Conservation (phyloP, 2,888 invertebrate species). For the Melipona beecheii region DNA sequence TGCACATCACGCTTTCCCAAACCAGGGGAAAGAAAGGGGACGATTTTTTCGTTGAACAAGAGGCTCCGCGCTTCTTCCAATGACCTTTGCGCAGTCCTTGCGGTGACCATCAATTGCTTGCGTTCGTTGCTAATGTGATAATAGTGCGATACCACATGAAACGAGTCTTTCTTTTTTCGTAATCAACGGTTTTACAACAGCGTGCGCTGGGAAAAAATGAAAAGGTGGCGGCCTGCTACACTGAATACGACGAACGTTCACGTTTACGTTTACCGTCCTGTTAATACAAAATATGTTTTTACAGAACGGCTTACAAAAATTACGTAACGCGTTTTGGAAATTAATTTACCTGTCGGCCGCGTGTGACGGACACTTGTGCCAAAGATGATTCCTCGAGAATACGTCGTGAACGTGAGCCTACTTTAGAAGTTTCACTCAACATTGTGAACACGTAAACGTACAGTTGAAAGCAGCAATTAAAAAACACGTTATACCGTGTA, state of each 20-base stretch:
- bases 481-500: no score
- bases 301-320: constrained; percentile 17
- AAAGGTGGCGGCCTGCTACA: constrained; percentile 3
- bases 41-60: background rate
- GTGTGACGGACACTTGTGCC: constrained; percentile 44
- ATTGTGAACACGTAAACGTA: background rate
- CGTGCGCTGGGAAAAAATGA: constrained; percentile 27
- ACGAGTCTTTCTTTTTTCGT: constrained; percentile 35
- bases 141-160: constrained; percentile 37
- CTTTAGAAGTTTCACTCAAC: background rate
- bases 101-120: constrained; percentile 45
- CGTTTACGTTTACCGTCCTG: background rate
- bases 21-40: no score
- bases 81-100: constrained; percentile 48
- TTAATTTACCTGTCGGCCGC: constrained; percentile 45
- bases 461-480: no score
- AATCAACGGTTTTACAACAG: constrained; percentile 36
- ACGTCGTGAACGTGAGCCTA: constrained; percentile 31
- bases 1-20: no score
- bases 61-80: constrained; percentile 22
- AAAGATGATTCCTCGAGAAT: constrained; percentile 34
- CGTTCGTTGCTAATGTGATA: constrained; percentile 55
- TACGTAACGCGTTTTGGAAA: constrained; percentile 21
- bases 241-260: background rate
- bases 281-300: constrained; percentile 30